Evolutionary conservation across 2,113 vertebrate genomes (phyloP), one percentile per base, ranked within the genome.

Genomic region (Aptenodytes forsteri): DNA sequence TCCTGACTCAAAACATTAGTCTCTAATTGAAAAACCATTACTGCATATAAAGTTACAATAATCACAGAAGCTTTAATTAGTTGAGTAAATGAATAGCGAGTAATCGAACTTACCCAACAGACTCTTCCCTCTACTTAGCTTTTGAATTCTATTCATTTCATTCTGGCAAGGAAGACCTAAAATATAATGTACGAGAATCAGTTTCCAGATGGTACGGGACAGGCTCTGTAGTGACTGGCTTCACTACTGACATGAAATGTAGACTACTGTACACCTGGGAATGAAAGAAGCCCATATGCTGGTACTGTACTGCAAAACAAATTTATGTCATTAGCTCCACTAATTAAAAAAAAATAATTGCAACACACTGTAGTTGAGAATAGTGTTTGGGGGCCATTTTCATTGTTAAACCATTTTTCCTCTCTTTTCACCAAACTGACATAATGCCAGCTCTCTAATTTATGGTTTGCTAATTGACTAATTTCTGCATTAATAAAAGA

Each of bases 121-220:
- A 97, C 98, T 98, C 98, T 99, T 99, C 97, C 98, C 98, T 94
- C 98, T 99, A 98, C 98, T 99, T 95, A 99, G 99, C 97, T 98
- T 99, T 98, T 99, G 99, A 98, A 99, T 99, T 98, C 98, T 99
- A 98, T 98, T 99, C 98, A 99, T 99, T 98, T 99, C 99, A 76
- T 99, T 99, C 98, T 99, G 99, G 98, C 99, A 99, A 44, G 99
- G 99, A 98, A 99, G 98, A 96, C 99, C 99, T 99, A 94, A 97
- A 98, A 98, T 90, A 98, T 91, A 98, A 98, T 77, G 91, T 83
- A 95, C 55, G 83, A 91, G 95, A 88, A 97, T 98, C 95, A 97
- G 92, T 97, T 98, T 98, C 98, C 98, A 98, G 98, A 98, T 98
- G 98, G 98, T 93, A 27, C 1, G 0, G 93, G 91, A 95, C 93